Evolutionary conservation across 2,888 invertebrate genomes (phyloP).

Genomic region (Liposcelis brunnea): DNA sequence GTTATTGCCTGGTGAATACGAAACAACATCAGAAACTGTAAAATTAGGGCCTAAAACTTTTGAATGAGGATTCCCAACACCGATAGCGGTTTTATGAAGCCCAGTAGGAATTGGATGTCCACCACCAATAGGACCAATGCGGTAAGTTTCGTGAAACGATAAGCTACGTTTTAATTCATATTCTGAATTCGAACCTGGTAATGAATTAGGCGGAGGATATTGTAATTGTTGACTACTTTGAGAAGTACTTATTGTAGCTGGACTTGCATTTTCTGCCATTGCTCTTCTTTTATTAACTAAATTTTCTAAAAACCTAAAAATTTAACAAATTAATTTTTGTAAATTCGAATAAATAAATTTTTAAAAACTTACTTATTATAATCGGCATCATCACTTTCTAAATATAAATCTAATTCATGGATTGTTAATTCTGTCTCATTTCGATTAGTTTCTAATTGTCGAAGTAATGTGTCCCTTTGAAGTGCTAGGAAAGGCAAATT

Average conservation of each 20-base stretch:
- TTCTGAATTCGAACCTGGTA: constrained; percentile 17
- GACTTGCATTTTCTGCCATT: constrained; percentile 37
- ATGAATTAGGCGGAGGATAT: constrained; percentile 16
- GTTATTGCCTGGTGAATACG: neutral
- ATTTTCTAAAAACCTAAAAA: constrained; percentile 43
- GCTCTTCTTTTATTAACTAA: constrained; percentile 57
- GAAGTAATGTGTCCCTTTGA: constrained; percentile 65
- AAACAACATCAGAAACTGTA: neutral
- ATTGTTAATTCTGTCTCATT: constrained; percentile 61
- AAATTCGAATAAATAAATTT: constrained; percentile 5
- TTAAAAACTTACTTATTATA: constrained; percentile 35
- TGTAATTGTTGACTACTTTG: constrained; percentile 27
- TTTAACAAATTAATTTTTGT: constrained; percentile 9
- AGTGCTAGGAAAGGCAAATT: constrained; percentile 85
- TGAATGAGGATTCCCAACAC: neutral
- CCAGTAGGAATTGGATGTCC: constrained; percentile 28
- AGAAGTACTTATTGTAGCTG: constrained; percentile 24
- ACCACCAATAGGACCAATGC: constrained; percentile 23
- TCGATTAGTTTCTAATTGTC: constrained; percentile 70
- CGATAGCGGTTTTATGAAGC: constrained; percentile 11
- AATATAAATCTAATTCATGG: constrained; percentile 56
- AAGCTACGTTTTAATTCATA: too few relatives aligned
- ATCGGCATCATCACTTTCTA: constrained; percentile 53
- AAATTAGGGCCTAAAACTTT: neutral
- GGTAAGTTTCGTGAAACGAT: too few relatives aligned